Evolutionary conservation across 2,888 invertebrate genomes (phyloP).

Genomic region (Eremobia ochroleuca): DNA sequence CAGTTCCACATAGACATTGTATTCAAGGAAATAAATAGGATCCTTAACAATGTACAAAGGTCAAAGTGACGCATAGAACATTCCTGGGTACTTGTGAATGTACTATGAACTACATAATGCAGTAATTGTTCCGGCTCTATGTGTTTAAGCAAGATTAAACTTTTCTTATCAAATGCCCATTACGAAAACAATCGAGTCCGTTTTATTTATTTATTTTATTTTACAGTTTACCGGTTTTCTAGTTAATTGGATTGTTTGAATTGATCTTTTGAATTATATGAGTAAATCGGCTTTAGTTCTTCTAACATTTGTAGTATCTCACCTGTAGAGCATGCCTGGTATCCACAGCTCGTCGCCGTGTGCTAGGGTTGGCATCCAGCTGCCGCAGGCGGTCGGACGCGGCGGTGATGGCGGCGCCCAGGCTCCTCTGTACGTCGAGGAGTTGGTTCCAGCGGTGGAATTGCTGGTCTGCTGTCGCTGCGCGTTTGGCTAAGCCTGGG

Average conservation of each 20-base stretch:
- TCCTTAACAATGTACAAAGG: background rate
- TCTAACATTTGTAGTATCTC: conserved; percentile 27
- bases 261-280: background rate
- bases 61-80: background rate
- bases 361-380: conserved; percentile 94
- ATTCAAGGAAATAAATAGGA: background rate
- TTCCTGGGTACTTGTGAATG: background rate
- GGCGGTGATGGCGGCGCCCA: conserved; percentile 93
- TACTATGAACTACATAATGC: background rate
- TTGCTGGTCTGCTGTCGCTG: conserved; percentile 92
- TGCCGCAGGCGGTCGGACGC: conserved; percentile 94
- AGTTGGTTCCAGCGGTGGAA: conserved; percentile 94
- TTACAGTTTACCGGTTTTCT: too few species aligned
- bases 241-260: background rate
- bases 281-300: background rate
- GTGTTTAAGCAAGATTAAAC: conserved; percentile 18
- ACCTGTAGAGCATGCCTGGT: conserved; percentile 94
- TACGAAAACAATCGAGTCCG: background rate
- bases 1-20: background rate
- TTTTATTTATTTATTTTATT: too few species aligned
- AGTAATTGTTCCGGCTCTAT: conserved; percentile 15
- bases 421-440: conserved; percentile 93
- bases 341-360: conserved; percentile 94
- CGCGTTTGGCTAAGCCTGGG: conserved; percentile 90
- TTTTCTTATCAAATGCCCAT: conserved; percentile 30